A percentile compares a stretch with the other conserved stretches of the same genome.
Evolutionary conservation across 2,113 vertebrate species (phyloP).

Genomic region (rabbit (Oryctolagus cuniculus)): DNA sequence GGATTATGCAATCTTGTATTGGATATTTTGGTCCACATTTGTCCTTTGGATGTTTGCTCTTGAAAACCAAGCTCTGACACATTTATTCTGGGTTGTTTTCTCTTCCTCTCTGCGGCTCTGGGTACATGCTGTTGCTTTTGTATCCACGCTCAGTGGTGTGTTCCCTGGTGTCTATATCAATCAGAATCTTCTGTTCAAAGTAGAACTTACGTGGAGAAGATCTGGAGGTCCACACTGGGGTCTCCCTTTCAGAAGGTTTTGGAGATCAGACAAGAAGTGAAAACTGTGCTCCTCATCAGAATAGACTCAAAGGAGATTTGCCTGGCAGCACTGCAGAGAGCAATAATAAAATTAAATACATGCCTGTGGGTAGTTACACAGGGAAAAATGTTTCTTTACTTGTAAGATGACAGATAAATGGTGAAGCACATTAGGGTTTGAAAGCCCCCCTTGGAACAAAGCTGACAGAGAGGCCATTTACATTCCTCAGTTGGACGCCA

Average conservation of each 20-base stretch:
- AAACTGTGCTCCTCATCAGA: constrained; percentile 67
- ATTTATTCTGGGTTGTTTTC: background rate
- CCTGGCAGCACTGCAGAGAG: constrained; percentile 68
- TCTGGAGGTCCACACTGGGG: background rate
- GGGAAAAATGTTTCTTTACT: constrained; percentile 26
- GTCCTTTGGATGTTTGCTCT: constrained; percentile 19
- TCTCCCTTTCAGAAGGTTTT: constrained; percentile 32
- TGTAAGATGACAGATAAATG: constrained; percentile 44
- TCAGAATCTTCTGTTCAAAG: constrained; percentile 53
- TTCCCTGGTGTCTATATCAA: background rate
- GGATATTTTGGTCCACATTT: constrained; percentile 48
- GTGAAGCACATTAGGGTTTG: constrained; percentile 21
- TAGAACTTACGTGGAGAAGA: constrained; percentile 9
- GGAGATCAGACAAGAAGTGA: constrained; percentile 68
- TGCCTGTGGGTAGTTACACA: constrained; percentile 45
- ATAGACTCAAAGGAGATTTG: constrained; percentile 60
- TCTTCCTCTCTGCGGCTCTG: background rate
- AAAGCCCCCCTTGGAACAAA: constrained; percentile 16
- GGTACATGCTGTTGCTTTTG: constrained; percentile 1
- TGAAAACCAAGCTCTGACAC: background rate
- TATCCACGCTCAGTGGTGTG: background rate
- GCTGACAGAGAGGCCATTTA: background rate
- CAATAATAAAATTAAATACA: constrained; percentile 69
- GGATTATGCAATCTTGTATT: background rate
- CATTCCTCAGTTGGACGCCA: background rate